Evolutionary conservation across 2,797 vertebrate species (phyloP), one percentile per base, ranked within the genome.

Genomic region (Pachyuromys duprasi): DNA sequence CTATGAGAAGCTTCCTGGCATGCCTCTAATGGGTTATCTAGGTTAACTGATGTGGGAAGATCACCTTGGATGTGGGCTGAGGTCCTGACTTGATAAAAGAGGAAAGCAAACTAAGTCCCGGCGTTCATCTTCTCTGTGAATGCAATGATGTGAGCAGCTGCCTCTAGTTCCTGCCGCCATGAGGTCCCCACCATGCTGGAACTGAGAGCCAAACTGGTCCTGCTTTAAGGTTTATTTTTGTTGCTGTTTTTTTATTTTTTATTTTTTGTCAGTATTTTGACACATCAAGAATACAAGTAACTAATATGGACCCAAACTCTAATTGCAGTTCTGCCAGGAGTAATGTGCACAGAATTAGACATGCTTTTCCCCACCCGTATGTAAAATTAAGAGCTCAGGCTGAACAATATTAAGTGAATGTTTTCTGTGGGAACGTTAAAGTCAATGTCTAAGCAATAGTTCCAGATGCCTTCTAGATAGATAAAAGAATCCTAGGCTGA

Each of bases 401-500:
- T 89, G 79, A 28, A 24, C 76, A 57, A 74, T 39, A 9, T 62
- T 83, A 63, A 92, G 90, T 87, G 49, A 89, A 72, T n/a, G 0
- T 3, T 89, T 97, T 76, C 62, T 7, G n/a, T 63, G 28, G 7
- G 45, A 93, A 76, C 55, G 42, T 45, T 92, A 75, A 92, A 93
- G 45, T 78, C 72, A 83, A 63, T 33, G 69, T 84, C 78, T 60
- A 69, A 91, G 63, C 31, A 91, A 45, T 17, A 67, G 45, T 87
- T 91, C 39, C 70, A 93, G 95, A 90, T 57, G 13, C 26, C 90
- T 57, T 36, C 74, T 83, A 93, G 13, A 15, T 26, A 91, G 78
- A 24, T 31, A 96, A 89, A 33, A 90, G 24, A 95, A 69, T 36
- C n/a, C 49, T 45, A 20, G 76, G 15, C 65, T 91, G 91, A 92